Evolutionary conservation across 2,888 invertebrate genomes (phyloP).

Genomic region (Rapana venosa): DNA sequence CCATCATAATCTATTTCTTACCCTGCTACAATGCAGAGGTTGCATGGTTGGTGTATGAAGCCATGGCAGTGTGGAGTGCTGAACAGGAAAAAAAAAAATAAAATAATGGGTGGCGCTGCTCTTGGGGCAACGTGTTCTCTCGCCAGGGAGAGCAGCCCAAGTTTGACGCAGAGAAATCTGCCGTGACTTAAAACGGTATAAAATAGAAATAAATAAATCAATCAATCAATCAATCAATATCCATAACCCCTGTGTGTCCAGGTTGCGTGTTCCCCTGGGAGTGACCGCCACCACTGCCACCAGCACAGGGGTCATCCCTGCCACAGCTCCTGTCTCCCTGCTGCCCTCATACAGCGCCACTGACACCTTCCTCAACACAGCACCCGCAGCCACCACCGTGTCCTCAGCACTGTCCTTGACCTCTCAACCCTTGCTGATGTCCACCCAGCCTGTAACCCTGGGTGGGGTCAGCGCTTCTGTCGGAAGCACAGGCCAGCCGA

Average conservation of each 20-base stretch:
- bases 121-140: no score
- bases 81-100: no score
- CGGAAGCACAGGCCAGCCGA: not conserved
- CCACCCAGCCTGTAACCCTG: constrained; percentile 19
- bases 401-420: not conserved
- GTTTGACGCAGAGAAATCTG: no score
- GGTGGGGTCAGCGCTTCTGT: not conserved
- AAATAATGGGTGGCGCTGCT: no score
- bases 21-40: no score
- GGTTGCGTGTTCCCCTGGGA: constrained; percentile 41
- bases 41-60: no score
- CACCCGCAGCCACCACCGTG: not conserved
- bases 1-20: no score
- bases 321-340: constrained; percentile 37
- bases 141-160: no score
- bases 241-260: not conserved
- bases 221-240: no score
- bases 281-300: constrained; percentile 38
- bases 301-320: constrained; percentile 26
- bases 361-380: not conserved
- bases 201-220: no score
- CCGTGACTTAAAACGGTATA: no score
- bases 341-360: constrained; percentile 11
- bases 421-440: not conserved
- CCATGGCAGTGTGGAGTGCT: no score